Percentiles rank a stretch among this genome's conserved stretches.
Conservation (phyloP, 2,888 invertebrate genomes). For the Ischnura elegans region DNA sequence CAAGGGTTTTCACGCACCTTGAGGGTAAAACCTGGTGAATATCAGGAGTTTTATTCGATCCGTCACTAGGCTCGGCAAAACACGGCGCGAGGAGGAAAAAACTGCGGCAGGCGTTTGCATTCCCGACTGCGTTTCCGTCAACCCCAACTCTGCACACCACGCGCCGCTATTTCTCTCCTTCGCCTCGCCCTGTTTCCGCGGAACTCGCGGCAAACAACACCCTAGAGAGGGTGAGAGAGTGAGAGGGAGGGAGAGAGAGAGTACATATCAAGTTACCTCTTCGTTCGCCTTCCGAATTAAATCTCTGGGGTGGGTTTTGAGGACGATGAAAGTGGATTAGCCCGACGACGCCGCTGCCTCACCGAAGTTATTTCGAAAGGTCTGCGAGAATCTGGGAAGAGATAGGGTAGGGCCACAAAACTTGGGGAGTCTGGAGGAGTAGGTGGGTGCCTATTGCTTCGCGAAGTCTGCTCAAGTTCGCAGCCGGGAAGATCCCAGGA, state of each 20-base stretch:
- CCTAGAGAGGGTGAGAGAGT: too few relatives aligned
- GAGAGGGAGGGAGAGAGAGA: too few relatives aligned
- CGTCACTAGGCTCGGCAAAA: not conserved
- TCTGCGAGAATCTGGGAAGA: too few relatives aligned
- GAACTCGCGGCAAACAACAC: slow-evolving; percentile 14
- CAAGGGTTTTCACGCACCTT: too few relatives aligned
- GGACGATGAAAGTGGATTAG: slow-evolving; percentile 23
- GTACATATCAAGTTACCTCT: slow-evolving; percentile 11
- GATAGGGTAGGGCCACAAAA: not conserved
- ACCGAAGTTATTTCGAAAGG: not conserved
- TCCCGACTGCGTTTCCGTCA: slow-evolving; percentile 14
- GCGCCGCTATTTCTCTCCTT: not conserved
- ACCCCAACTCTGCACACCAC: not conserved
- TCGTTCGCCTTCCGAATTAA: not conserved
- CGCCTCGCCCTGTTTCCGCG: not conserved
- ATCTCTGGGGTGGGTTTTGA: not conserved
- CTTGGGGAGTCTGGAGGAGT: not conserved
- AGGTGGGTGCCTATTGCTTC: not conserved
- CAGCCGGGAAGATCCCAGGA: not conserved
- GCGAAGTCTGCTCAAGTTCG: not conserved
- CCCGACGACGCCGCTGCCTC: not conserved
- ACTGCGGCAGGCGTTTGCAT: not conserved
- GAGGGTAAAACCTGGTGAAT: too few relatives aligned
- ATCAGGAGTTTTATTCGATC: not conserved
- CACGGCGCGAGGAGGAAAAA: not conserved